A percentile compares a stretch with the other conserved stretches of the same genome.
Conservation (phyloP, 2,113 vertebrate species). For the Eublepharis macularius region DNA sequence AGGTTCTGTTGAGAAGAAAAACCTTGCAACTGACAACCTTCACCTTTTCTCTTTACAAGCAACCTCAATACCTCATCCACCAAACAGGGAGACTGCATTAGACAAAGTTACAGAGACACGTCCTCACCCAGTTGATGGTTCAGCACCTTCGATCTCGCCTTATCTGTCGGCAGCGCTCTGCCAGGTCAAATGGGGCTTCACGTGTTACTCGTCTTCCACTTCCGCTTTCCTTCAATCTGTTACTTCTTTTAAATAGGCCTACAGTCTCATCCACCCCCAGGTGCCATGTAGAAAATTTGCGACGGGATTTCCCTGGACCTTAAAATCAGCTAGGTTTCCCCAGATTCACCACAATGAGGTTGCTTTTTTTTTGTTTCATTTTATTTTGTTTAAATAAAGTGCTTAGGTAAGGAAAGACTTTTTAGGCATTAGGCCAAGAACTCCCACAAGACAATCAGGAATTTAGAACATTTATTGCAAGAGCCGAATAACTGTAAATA, state of each 20-base stretch:
- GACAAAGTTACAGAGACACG: too few relatives aligned
- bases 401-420: constrained; percentile 27
- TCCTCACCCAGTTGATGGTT: too few relatives aligned
- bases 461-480: constrained; percentile 99
- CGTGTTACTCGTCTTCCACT: background rate
- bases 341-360: background rate
- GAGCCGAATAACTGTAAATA: constrained; percentile 97
- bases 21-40: constrained; percentile 14
- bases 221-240: background rate
- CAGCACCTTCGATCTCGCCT: background rate
- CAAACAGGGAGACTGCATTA: background rate
- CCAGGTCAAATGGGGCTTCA: background rate
- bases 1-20: constrained; percentile 21
- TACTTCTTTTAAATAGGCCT: background rate
- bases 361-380: background rate
- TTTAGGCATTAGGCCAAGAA: constrained; percentile 70
- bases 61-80: constrained; percentile 11
- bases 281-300: background rate
- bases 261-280: background rate
- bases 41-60: too few relatives aligned
- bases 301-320: background rate
- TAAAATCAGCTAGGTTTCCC: background rate
- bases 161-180: background rate
- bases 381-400: background rate
- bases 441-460: constrained; percentile 80